Evolutionary conservation across 2,113 vertebrate species (phyloP).

Genomic region (Dicentrarchus labrax): DNA sequence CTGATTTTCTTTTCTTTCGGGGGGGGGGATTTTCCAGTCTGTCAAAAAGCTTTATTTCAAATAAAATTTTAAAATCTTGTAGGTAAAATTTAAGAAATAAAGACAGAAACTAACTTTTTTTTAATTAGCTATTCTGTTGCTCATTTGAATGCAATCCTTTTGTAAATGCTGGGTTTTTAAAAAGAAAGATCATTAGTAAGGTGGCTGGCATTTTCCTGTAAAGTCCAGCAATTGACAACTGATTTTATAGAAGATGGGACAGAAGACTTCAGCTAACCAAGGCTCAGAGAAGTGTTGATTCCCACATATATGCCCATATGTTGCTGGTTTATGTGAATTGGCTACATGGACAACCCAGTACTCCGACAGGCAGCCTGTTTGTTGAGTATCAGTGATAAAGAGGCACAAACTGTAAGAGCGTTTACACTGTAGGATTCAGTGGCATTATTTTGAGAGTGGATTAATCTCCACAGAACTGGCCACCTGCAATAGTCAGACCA

Average conservation of each 20-base stretch:
- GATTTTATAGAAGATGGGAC: background rate
- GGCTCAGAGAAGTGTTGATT: background rate
- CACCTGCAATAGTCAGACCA: background rate
- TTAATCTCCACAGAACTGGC: background rate
- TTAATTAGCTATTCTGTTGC: background rate
- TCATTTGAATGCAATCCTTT: background rate
- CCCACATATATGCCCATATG: background rate
- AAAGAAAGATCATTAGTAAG: background rate
- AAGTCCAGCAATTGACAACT: background rate
- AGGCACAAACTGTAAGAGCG: background rate
- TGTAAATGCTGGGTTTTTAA: no score
- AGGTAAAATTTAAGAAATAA: background rate
- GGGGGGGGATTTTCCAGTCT: no score
- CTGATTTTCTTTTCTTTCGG: no score
- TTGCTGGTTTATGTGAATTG: background rate
- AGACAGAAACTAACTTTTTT: no score
- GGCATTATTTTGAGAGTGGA: background rate
- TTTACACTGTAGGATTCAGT: background rate
- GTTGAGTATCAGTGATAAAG: background rate
- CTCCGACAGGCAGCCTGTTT: background rate
- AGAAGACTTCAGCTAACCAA: background rate
- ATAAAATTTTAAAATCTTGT: no score
- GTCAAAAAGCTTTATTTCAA: no score
- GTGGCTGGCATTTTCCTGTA: background rate
- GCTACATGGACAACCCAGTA: no score